Conservation (phyloP, 2,888 invertebrate species). For the Parnassius orleans region DNA sequence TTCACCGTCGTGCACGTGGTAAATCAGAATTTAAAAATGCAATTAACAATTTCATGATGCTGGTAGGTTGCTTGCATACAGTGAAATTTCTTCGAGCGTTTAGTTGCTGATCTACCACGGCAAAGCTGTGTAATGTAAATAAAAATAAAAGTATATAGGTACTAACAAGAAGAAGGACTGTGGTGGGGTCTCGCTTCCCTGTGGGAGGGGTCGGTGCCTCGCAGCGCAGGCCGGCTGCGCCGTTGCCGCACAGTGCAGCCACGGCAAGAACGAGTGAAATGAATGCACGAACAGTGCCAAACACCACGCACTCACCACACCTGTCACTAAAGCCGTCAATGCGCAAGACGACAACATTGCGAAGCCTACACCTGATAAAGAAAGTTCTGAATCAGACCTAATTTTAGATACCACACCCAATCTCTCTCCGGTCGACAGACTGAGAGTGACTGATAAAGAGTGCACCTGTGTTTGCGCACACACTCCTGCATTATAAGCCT, state of each 20-base stretch:
- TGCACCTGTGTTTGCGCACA: too few species aligned
- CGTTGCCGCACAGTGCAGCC: conserved; percentile 69
- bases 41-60: too few species aligned
- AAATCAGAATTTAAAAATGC: too few species aligned
- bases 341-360: conserved; percentile 59
- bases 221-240: conserved; percentile 65
- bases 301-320: conserved; percentile 61
- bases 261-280: conserved; percentile 66
- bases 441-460: too few species aligned
- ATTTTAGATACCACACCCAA: too few species aligned
- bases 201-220: conserved; percentile 57
- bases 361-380: conserved; percentile 57
- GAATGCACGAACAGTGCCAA: conserved; percentile 65
- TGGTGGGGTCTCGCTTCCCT: conserved; percentile 59
- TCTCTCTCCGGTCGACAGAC: too few species aligned
- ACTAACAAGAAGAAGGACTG: conserved; percentile 71
- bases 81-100: too few species aligned
- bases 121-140: too few species aligned
- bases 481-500: too few species aligned
- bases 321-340: conserved; percentile 55
- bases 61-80: too few species aligned
- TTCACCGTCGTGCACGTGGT: too few species aligned
- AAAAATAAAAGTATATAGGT: not conserved
- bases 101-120: too few species aligned
- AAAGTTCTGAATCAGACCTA: not conserved